Percentiles rank a stretch among this genome's conserved stretches.
Conservation (phyloP, 2,888 invertebrate species). For the Ferdinandea cuprea region DNA sequence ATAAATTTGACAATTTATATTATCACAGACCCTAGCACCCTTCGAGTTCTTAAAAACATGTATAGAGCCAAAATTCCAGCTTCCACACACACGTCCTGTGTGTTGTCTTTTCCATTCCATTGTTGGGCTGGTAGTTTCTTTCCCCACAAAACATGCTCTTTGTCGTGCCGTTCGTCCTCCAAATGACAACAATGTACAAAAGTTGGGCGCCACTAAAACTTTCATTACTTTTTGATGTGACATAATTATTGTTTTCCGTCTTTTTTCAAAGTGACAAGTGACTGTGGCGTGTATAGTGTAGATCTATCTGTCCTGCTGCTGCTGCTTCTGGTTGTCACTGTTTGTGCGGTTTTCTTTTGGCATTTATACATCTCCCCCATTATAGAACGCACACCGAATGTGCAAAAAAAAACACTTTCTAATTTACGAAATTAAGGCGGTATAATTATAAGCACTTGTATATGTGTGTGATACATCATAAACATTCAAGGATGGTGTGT, state of each 20-base stretch:
- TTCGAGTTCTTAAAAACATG: no score
- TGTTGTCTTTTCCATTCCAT: not conserved
- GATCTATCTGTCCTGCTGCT: not conserved
- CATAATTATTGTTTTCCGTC: constrained; percentile 72
- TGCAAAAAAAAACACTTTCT: constrained; percentile 57
- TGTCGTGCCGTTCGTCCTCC: not conserved
- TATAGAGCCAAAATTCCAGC: constrained; percentile 22
- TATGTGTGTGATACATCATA: constrained; percentile 28
- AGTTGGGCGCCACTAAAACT: constrained; percentile 71
- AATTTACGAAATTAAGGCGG: constrained; percentile 57
- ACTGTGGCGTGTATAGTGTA: not conserved
- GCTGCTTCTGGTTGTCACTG: constrained; percentile 24
- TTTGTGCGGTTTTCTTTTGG: constrained; percentile 45
- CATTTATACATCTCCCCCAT: no score
- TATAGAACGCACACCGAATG: no score
- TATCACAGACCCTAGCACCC: no score
- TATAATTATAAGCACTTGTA: constrained; percentile 53
- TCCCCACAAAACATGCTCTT: not conserved
- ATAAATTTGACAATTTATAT: constrained; percentile 65
- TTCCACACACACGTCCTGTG: constrained; percentile 12
- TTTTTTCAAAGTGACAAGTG: constrained; percentile 20
- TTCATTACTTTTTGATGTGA: constrained; percentile 72
- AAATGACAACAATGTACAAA: constrained; percentile 59
- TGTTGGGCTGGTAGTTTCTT: not conserved
- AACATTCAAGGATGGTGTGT: not conserved